Percentiles rank a stretch among this genome's conserved stretches.
Evolutionary conservation across 2,797 vertebrate species (phyloP).

Genomic region (Morus bassanus): DNA sequence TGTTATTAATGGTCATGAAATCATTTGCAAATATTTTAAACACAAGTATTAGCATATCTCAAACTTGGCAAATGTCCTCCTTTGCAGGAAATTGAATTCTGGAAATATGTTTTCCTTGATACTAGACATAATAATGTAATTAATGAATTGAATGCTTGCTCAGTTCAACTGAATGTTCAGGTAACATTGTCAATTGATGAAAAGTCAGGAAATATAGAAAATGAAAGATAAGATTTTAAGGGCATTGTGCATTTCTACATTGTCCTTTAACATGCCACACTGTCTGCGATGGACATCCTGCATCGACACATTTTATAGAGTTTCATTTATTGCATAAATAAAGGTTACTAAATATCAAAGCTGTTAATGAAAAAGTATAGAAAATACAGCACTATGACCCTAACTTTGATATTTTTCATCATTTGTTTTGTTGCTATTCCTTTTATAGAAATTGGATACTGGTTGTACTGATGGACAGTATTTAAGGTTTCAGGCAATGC

Average conservation of each 20-base stretch:
- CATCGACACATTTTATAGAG: not conserved
- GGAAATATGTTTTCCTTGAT: not conserved
- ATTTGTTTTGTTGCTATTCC: accelerated
- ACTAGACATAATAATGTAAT: not conserved
- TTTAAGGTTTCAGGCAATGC: not conserved
- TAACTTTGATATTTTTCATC: not conserved
- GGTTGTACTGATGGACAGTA: not conserved
- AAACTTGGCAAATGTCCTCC: not conserved
- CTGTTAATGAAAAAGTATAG: not conserved
- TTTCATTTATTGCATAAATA: not conserved
- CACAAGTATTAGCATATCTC: conserved; percentile 4
- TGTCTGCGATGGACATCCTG: not conserved
- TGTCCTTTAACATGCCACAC: not conserved
- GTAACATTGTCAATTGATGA: not conserved
- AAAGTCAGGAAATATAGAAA: not conserved
- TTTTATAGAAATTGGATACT: not conserved
- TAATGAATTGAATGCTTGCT: not conserved
- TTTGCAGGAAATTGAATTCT: not conserved
- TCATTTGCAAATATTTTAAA: conserved; percentile 36
- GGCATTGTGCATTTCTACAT: not conserved
- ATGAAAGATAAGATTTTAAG: not conserved
- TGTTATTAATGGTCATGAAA: conserved; percentile 51
- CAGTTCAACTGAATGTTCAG: not conserved
- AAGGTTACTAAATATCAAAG: not conserved
- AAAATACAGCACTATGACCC: not conserved